phyloP scores from a whole-genome alignment of 2,888 invertebrate genomes.

The Apeira syringaria region DNA sequence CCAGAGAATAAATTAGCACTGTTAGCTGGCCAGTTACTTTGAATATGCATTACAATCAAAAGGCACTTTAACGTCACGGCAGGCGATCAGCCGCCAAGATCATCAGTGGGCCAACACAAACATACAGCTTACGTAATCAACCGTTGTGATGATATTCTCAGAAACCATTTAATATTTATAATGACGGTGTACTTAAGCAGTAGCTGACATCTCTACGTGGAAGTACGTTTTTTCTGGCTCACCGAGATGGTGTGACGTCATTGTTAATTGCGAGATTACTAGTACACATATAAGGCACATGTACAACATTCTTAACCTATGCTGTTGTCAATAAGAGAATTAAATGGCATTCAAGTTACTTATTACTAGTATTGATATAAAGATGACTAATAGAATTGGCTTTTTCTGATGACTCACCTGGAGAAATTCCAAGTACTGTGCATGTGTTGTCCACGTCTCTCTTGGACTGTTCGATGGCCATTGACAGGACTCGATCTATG shows the following conservation, averaged over 20 bases:
- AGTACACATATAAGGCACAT: conserved; percentile 38
- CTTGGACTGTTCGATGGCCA: conserved; percentile 94
- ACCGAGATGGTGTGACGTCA: conserved; percentile 60
- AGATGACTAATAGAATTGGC: conserved; percentile 33
- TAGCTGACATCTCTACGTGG: conserved; percentile 56
- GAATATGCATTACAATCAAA: conserved; percentile 28
- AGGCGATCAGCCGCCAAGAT: conserved; percentile 39
- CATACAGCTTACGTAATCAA: conserved; percentile 70
- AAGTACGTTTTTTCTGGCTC: conserved; percentile 57
- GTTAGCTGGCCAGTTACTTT: background rate
- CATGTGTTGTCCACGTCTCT: conserved; percentile 94
- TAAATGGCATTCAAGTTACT: conserved; percentile 28
- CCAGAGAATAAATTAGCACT: background rate
- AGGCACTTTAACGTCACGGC: conserved; percentile 29
- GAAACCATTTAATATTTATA: conserved; percentile 65
- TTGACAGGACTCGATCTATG: conserved; percentile 91
- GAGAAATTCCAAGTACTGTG: conserved; percentile 92
- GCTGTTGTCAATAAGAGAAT: conserved; percentile 34
- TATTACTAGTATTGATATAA: conserved; percentile 30
- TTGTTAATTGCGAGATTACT: conserved; percentile 46
- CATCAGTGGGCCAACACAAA: conserved; percentile 46
- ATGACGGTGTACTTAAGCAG: conserved; percentile 52
- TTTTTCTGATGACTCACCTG: conserved; percentile 86
- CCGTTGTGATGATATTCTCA: conserved; percentile 54
- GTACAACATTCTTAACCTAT: conserved; percentile 48